Conservation (phyloP, 2,888 invertebrate genomes). For the Tipula vernalis region DNA sequence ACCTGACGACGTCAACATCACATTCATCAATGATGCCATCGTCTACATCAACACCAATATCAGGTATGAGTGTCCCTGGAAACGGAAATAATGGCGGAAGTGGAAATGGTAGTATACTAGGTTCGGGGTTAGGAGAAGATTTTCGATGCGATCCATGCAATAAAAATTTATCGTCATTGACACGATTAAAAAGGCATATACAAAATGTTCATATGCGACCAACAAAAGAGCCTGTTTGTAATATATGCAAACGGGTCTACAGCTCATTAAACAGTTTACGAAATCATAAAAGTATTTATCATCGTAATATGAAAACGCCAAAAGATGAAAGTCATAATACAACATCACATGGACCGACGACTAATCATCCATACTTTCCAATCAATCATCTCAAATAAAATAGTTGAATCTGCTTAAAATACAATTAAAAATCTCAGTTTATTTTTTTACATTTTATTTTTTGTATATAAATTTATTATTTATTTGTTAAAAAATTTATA, state of each 20-base stretch:
- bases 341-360: slow-evolving; percentile 14
- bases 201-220: slow-evolving; percentile 87
- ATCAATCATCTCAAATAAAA: slow-evolving; percentile 31
- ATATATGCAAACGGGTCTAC: slow-evolving; percentile 85
- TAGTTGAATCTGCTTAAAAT: not conserved
- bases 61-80: slow-evolving; percentile 17
- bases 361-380: slow-evolving; percentile 25
- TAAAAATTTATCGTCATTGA: slow-evolving; percentile 77
- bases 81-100: slow-evolving; percentile 17
- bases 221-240: slow-evolving; percentile 81
- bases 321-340: slow-evolving; percentile 28
- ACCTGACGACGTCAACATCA: slow-evolving; percentile 37
- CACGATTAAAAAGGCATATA: slow-evolving; percentile 80
- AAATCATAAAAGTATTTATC: slow-evolving; percentile 89
- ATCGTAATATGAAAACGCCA: slow-evolving; percentile 67
- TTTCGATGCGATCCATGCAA: slow-evolving; percentile 86
- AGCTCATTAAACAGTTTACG: slow-evolving; percentile 82
- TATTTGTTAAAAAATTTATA: not conserved
- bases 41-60: slow-evolving; percentile 20
- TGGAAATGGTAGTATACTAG: slow-evolving; percentile 21
- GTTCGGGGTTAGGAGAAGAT: slow-evolving; percentile 48
- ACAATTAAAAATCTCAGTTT: slow-evolving; percentile 24
- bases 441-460: slow-evolving; percentile 19
- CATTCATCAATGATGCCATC: slow-evolving; percentile 18
- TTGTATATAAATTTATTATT: slow-evolving; percentile 22